phyloP scores from a whole-genome alignment of 2,888 invertebrate genomes.

The Nowickia ferox region DNA sequence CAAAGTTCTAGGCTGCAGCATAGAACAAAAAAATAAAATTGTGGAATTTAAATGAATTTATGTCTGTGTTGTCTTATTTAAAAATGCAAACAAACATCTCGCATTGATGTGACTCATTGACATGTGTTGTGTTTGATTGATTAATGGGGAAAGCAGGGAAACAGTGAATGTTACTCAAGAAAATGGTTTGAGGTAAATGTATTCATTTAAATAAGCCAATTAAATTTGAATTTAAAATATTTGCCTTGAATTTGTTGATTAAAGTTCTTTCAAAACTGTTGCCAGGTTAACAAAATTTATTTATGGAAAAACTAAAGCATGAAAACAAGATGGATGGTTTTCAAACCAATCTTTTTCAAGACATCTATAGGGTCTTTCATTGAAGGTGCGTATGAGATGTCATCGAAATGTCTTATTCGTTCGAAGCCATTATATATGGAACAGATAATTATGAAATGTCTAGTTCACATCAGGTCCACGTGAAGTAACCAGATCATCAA shows the following conservation, averaged over 20 bases:
- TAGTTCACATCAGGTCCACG: no score
- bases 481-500: no score
- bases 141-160: conserved; percentile 47
- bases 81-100: conserved; percentile 65
- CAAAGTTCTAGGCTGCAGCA: not conserved
- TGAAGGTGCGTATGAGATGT: no score
- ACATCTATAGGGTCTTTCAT: no score
- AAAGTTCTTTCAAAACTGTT: not conserved
- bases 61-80: conserved; percentile 70
- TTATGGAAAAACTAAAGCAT: not conserved
- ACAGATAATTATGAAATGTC: no score
- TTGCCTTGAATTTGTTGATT: not conserved
- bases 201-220: conserved; percentile 37
- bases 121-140: conserved; percentile 73
- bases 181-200: not conserved
- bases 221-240: conserved; percentile 12
- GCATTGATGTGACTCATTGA: conserved; percentile 70
- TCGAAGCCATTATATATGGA: no score
- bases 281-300: not conserved
- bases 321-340: no score
- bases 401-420: no score
- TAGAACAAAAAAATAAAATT: not conserved
- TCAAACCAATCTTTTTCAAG: no score
- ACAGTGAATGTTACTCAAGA: conserved; percentile 12
- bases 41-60: conserved; percentile 66